Evolutionary conservation across 2,888 invertebrate genomes (phyloP).

Genomic region (Drosophila eohydei): DNA sequence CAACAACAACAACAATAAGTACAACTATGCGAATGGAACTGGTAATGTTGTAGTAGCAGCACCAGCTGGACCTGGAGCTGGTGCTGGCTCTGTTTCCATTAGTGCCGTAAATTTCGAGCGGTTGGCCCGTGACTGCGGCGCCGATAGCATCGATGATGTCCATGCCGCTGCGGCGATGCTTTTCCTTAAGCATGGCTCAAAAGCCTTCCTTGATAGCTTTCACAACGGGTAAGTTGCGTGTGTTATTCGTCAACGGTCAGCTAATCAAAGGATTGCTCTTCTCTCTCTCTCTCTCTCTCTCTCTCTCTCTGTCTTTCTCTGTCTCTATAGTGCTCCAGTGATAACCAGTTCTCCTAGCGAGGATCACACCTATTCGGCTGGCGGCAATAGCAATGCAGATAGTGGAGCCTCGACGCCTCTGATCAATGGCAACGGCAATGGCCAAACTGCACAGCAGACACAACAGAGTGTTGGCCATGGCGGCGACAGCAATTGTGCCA

Average conservation of each 20-base stretch:
- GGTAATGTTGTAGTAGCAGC: neutral
- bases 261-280: too few species aligned
- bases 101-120: constrained; percentile 82
- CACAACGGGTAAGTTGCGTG: constrained; percentile 82
- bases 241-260: neutral
- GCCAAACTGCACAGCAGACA: constrained; percentile 22
- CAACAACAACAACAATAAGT: constrained; percentile 49
- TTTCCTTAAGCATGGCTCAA: constrained; percentile 93
- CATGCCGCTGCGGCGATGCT: constrained; percentile 95
- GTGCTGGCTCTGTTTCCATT: constrained; percentile 15
- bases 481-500: constrained; percentile 85
- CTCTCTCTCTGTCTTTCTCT: neutral
- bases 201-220: constrained; percentile 86
- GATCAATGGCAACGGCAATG: constrained; percentile 65
- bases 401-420: constrained; percentile 77
- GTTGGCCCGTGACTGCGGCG: constrained; percentile 84
- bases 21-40: constrained; percentile 35
- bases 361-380: constrained; percentile 96
- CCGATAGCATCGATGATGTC: constrained; percentile 90
- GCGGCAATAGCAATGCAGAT: constrained; percentile 82
- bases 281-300: neutral
- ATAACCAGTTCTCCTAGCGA: constrained; percentile 95
- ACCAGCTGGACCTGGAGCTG: neutral
- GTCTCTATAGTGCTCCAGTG: constrained; percentile 85
- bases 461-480: constrained; percentile 69